Evolutionary conservation across 64 coral and sea anemone species (phyloP).

Genomic region (Astreopora myriophthalma): DNA sequence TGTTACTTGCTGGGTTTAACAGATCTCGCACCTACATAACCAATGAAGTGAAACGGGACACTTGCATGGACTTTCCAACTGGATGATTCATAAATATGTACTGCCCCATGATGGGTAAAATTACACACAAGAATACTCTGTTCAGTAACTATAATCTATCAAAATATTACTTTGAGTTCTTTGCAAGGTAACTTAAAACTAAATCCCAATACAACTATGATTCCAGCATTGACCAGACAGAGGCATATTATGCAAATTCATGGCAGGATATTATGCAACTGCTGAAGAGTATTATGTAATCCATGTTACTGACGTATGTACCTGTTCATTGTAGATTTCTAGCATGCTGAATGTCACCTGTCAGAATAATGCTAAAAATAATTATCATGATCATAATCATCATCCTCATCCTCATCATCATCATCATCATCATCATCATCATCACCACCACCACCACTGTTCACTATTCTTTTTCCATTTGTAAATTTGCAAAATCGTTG

Average conservation of each 20-base stretch:
- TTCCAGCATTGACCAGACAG: no score
- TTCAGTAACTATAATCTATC: neutral
- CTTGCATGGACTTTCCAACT: neutral
- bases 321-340: slow-evolving; percentile 96
- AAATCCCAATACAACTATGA: no score
- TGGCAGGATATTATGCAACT: neutral
- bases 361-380: neutral
- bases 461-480: no score
- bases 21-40: slow-evolving; percentile 79
- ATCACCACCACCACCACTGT: no score
- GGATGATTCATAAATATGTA: no score
- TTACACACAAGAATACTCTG: no score
- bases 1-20: slow-evolving; percentile 87
- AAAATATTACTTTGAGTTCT: neutral
- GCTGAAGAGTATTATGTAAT: no score
- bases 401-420: no score
- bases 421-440: no score
- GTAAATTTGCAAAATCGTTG: no score
- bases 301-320: neutral
- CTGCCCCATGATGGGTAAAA: neutral
- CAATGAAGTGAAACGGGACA: neutral
- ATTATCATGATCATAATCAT: neutral
- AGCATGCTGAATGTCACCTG: slow-evolving; percentile 94
- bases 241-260: no score
- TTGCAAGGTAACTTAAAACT: no score